These are phyloP conservation scores for Alloscopus bannaensis DNA, from an alignment of 2,888 invertebrate species.

Conservation along the genomic window DNA sequence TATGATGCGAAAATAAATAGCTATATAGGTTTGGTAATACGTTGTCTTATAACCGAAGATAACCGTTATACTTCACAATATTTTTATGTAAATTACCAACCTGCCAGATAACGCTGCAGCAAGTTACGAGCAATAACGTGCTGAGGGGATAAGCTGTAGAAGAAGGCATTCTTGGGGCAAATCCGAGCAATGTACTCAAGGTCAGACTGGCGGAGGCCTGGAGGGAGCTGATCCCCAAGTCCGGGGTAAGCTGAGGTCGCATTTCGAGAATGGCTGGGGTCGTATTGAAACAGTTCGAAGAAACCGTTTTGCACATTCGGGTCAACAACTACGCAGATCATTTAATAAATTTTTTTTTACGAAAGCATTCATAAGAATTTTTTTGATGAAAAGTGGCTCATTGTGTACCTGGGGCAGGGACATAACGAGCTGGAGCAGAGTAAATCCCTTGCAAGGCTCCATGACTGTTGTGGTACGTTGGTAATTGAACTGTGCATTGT, in stretches of 20 bases:
- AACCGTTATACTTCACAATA: too few relatives aligned
- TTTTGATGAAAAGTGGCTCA: not conserved
- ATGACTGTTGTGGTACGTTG: not conserved
- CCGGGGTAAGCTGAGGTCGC: not conserved
- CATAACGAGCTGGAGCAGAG: conserved; percentile 36
- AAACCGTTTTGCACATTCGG: conserved; percentile 28
- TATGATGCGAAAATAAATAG: too few relatives aligned
- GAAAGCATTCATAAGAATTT: not conserved
- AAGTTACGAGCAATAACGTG: conserved; percentile 30
- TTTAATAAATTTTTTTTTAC: not conserved
- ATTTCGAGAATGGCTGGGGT: not conserved
- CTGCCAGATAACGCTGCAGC: conserved; percentile 35
- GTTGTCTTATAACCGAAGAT: too few relatives aligned
- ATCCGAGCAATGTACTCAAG: conserved; percentile 38
- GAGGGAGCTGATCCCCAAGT: conserved; percentile 20
- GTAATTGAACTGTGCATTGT: conserved; percentile 3
- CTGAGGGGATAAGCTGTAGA: conserved; percentile 50
- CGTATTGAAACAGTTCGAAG: conserved; percentile 14
- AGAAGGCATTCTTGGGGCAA: conserved; percentile 46
- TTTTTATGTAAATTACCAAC: too few relatives aligned
- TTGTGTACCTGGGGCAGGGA: conserved; percentile 34
- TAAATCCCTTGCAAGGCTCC: not conserved
- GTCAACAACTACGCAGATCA: conserved; percentile 35
- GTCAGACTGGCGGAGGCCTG: conserved; percentile 36
- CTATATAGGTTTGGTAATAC: not conserved